Conservation (phyloP, 2,888 invertebrate species). For the Ryuthela nishihirai region DNA sequence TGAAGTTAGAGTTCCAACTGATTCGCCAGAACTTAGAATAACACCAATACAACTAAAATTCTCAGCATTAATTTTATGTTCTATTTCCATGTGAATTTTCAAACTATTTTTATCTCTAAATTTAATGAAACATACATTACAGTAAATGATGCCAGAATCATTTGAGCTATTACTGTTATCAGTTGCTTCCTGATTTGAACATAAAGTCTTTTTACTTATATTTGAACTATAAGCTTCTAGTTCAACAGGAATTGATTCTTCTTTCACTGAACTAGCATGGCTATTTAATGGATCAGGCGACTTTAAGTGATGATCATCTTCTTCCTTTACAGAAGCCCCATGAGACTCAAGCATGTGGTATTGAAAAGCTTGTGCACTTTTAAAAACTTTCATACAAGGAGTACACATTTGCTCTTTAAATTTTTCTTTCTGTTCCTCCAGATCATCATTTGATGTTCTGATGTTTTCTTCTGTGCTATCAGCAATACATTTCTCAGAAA, state of each 20-base stretch:
- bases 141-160: constrained; percentile 19
- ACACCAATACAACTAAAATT: too few species aligned
- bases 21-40: neutral
- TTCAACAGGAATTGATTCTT: neutral
- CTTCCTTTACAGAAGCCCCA: constrained; percentile 26
- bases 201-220: neutral
- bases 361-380: constrained; percentile 31
- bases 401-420: constrained; percentile 34
- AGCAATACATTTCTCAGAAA: constrained; percentile 10
- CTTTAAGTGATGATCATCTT: constrained; percentile 9
- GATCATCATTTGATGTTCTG: constrained; percentile 5
- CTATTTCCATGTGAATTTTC: constrained; percentile 15
- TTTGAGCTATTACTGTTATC: constrained; percentile 26
- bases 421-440: constrained; percentile 10
- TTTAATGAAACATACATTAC: constrained; percentile 19
- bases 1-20: too few species aligned
- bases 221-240: constrained; percentile 9
- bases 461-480: constrained; percentile 13
- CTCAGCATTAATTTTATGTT: constrained; percentile 14
- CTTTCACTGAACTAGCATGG: constrained; percentile 6
- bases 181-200: constrained; percentile 3
- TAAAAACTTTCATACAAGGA: constrained; percentile 34
- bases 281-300: constrained; percentile 7
- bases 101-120: constrained; percentile 21
- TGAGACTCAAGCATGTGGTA: constrained; percentile 29